Evolutionary conservation across 2,113 vertebrate species (phyloP).

Genomic region (Gasterosteus nipponicus): DNA sequence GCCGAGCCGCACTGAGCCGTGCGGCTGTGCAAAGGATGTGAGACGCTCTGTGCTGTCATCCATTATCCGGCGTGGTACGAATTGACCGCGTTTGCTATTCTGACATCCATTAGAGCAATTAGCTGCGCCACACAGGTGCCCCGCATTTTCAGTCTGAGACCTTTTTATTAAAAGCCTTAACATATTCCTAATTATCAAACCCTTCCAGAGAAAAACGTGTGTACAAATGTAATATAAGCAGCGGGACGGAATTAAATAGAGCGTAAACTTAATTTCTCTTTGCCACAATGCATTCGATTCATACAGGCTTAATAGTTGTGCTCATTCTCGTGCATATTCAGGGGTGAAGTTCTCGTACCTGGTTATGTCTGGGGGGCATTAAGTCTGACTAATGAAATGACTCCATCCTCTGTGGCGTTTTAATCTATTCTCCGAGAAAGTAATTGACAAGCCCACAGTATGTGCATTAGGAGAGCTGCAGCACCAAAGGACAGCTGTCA

Average conservation of each 20-base stretch:
- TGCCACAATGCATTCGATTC: conserved; percentile 74
- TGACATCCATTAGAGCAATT: conserved; percentile 70
- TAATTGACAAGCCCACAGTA: conserved; percentile 78
- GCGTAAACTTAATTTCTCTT: conserved; percentile 77
- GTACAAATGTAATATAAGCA: conserved; percentile 48
- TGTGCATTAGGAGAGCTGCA: conserved; percentile 70
- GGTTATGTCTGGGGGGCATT: conserved; percentile 75
- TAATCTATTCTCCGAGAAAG: conserved; percentile 79
- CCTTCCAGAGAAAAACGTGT: conserved; percentile 17
- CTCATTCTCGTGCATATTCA: conserved; percentile 74
- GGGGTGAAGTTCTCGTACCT: conserved; percentile 73
- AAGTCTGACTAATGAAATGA: conserved; percentile 80
- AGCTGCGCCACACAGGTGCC: conserved; percentile 46
- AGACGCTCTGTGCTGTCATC: conserved; percentile 45
- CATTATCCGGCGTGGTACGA: conserved; percentile 43
- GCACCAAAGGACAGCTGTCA: conserved; percentile 79
- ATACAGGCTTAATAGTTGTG: conserved; percentile 71
- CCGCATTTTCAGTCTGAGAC: conserved; percentile 37
- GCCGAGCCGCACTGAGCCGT: conserved; percentile 55
- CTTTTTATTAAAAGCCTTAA: conserved; percentile 52
- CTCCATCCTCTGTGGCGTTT: conserved; percentile 77
- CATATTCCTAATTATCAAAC: conserved; percentile 44
- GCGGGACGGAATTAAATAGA: conserved; percentile 69
- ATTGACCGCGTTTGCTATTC: conserved; percentile 31
- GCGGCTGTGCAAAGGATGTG: conserved; percentile 46